Base-by-base conservation (phyloP, 1,140 invertebrate species). In the Drosophila orena region DNA sequence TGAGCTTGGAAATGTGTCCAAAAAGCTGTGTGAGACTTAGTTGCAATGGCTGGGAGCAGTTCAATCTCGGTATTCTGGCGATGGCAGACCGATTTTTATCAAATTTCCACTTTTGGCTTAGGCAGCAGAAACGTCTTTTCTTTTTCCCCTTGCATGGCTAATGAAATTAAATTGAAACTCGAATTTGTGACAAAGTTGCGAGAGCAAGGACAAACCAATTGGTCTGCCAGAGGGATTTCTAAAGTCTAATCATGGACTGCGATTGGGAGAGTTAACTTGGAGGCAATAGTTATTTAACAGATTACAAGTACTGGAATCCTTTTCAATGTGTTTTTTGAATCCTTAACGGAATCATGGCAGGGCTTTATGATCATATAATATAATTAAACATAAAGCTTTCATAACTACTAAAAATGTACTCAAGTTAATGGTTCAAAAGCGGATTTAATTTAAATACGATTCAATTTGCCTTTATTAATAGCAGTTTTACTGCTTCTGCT, bases 91-190 rank as follows among this genome's bases (percentile, higher is more conserved):
- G 71, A 76, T 76, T 86, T 69, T 69, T 81, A 88, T 86, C 75
- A 76, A 81, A 64, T 60, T 70, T 66, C 47, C 52, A 75, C 73
- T 66, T 54, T 37, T 15, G 38, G 49, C 57, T 52, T 37, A 62
- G 69, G 27, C 54, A 52, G 17, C 15, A 56, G 14, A 44, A 35
- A 17, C 7, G 70, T 53, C 43, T 47, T 35, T 15, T 38, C 52
- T 56, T 40, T 47, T 35, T 14, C 22, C 52, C n/a, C 53, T 70
- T 81, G 69, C 53, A 85, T 88, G 69, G 58, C 55, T 61, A 88
- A 81, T 83, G 83, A 75, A 86, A 86, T 88, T 88, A 79, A 88
- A 86, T 79, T 75, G 70, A 88, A 81, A 81, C 62, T 24, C 38
- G 47, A 74, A 72, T 73, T 60, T 74, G 35, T 24, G 34, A 52